Percentiles rank a stretch among this genome's conserved stretches.
Evolutionary conservation across 2,797 vertebrate genomes (phyloP).

Genomic region (Euthynnus affinis): DNA sequence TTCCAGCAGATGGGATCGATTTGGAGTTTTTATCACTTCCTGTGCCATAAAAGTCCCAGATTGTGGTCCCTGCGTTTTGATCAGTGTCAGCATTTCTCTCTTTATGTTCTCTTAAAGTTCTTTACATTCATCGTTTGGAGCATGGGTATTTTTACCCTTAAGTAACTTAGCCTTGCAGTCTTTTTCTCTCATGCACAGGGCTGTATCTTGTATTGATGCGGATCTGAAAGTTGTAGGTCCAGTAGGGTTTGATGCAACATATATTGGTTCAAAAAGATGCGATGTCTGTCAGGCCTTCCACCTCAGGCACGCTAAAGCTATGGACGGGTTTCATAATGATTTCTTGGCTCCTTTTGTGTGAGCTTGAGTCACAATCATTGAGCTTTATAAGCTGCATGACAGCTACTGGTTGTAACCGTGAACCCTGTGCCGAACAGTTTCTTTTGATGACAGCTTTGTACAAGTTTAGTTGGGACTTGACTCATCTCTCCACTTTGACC

Average conservation of each 20-base stretch:
- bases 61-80: slow-evolving; percentile 75
- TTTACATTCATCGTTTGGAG: slow-evolving; percentile 58
- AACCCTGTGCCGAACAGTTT: background rate
- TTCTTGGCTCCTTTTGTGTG: background rate
- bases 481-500: background rate
- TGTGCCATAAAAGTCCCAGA: slow-evolving; percentile 80
- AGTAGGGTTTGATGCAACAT: slow-evolving; percentile 10
- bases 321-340: slow-evolving; percentile 11
- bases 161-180: slow-evolving; percentile 20
- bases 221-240: slow-evolving; percentile 24
- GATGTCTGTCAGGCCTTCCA: background rate
- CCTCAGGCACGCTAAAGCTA: slow-evolving; percentile 10
- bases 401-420: background rate
- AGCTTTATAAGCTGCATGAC: background rate
- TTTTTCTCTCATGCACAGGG: slow-evolving; percentile 2
- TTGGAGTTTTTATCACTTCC: slow-evolving; percentile 87
- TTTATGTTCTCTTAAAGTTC: slow-evolving; percentile 66
- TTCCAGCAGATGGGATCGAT: slow-evolving; percentile 83
- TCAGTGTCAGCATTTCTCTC: slow-evolving; percentile 78
- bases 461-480: background rate
- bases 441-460: background rate
- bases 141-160: slow-evolving; percentile 35
- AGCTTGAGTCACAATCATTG: background rate
- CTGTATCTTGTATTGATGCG: slow-evolving; percentile 1
- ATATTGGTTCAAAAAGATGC: slow-evolving; percentile 8